These are phyloP conservation scores for Buphagus erythrorhynchus DNA, from an alignment of 2,797 vertebrate species.

Conservation along the genomic window DNA sequence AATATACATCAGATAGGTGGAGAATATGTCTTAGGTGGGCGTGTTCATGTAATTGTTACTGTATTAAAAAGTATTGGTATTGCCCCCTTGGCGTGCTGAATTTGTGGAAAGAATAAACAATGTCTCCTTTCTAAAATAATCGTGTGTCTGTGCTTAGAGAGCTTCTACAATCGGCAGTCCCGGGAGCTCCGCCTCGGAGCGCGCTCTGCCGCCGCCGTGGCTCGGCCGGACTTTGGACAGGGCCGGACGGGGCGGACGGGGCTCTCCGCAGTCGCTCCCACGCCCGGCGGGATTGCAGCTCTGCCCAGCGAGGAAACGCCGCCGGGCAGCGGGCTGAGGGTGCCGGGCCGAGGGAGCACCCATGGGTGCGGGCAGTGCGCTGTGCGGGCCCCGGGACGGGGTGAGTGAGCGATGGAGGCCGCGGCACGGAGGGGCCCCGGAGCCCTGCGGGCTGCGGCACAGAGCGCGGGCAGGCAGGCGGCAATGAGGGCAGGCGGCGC, in stretches of 20 bases:
- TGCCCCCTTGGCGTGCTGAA: neutral
- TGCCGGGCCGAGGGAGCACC: neutral
- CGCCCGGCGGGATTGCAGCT: neutral
- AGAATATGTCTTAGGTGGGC: neutral
- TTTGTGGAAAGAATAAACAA: neutral
- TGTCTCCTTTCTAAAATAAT: rapidly evolving
- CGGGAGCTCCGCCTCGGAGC: neutral
- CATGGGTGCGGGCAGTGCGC: neutral
- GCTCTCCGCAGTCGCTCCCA: rapidly evolving
- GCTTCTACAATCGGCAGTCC: rapidly evolving
- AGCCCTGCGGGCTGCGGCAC: neutral
- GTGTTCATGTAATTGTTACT: too few relatives aligned
- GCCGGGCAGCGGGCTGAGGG: neutral
- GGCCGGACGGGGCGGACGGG: neutral
- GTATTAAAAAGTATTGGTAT: too few relatives aligned
- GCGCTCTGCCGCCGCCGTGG: neutral
- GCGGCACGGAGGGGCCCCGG: neutral
- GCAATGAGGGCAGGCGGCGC: too few relatives aligned
- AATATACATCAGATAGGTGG: neutral
- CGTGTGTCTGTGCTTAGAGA: too few relatives aligned
- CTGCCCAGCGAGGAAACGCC: neutral
- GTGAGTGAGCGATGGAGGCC: neutral
- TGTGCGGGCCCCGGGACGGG: neutral
- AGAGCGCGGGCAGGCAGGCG: too few relatives aligned
- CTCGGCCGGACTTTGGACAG: neutral